Conservation (phyloP, 2,113 vertebrate genomes). For the Podarcis cretensis region DNA sequence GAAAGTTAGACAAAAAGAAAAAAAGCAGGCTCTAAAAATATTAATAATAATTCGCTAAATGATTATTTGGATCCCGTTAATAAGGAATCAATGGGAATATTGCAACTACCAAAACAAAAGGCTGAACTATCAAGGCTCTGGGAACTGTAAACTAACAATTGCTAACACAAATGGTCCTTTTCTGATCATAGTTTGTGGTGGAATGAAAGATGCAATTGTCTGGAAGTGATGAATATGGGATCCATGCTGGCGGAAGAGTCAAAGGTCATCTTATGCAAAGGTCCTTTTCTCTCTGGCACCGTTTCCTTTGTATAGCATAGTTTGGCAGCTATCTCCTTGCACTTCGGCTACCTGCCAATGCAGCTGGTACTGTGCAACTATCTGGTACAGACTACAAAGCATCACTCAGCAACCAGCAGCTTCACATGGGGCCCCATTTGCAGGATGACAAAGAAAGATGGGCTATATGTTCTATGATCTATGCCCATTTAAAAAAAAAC, state of each 20-base stretch:
- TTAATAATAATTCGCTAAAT: constrained; percentile 45
- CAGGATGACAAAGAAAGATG: constrained; percentile 87
- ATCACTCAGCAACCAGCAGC: constrained; percentile 86
- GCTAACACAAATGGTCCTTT: constrained; percentile 71
- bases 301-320: constrained; percentile 84
- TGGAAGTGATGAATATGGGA: constrained; percentile 90
- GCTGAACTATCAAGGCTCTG: constrained; percentile 70
- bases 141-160: constrained; percentile 77
- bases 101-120: constrained; percentile 72
- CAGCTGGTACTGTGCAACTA: constrained; percentile 89
- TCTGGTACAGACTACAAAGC: constrained; percentile 87
- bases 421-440: constrained; percentile 83
- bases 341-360: constrained; percentile 89
- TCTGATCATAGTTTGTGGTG: constrained; percentile 82
- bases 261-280: constrained; percentile 84
- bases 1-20: no score
- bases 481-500: constrained; percentile 75
- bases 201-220: constrained; percentile 95
- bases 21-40: no score
- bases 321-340: constrained; percentile 86
- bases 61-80: constrained; percentile 59
- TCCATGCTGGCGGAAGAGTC: constrained; percentile 86
- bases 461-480: constrained; percentile 79
- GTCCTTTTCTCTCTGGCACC: constrained; percentile 85
- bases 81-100: constrained; percentile 73